These are phyloP conservation scores for Catharus fuscescens DNA, from an alignment of 2,113 vertebrate species.

Conservation along the genomic window DNA sequence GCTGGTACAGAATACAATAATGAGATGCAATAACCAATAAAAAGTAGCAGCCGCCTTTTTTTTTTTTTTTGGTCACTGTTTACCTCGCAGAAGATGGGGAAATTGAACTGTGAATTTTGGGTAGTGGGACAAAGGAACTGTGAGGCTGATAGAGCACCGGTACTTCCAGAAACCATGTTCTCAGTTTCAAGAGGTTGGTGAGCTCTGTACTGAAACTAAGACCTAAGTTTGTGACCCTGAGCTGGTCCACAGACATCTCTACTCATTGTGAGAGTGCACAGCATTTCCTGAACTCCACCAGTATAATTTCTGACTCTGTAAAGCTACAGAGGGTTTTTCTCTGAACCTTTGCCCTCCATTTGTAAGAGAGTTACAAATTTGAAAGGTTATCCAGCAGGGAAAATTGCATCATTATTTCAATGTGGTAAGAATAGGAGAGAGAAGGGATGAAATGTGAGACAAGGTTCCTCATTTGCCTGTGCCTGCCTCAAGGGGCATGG, in stretches of 20 bases:
- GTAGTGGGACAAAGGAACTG: background rate
- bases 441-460: background rate
- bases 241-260: background rate
- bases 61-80: background rate
- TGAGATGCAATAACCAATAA: background rate
- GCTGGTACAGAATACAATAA: background rate
- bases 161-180: background rate
- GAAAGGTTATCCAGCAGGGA: background rate
- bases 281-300: background rate
- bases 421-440: background rate
- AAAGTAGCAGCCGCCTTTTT: background rate
- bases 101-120: background rate
- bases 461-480: background rate
- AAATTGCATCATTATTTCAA: background rate
- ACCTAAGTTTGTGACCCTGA: background rate
- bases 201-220: background rate
- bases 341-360: background rate
- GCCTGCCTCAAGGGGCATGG: background rate
- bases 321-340: background rate
- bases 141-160: background rate
- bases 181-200: background rate
- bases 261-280: background rate
- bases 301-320: background rate
- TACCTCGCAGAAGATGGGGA: background rate
- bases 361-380: background rate